These are phyloP conservation scores for Euzophera pinguis DNA, from an alignment of 2,888 invertebrate genomes.

Conservation along the genomic window DNA sequence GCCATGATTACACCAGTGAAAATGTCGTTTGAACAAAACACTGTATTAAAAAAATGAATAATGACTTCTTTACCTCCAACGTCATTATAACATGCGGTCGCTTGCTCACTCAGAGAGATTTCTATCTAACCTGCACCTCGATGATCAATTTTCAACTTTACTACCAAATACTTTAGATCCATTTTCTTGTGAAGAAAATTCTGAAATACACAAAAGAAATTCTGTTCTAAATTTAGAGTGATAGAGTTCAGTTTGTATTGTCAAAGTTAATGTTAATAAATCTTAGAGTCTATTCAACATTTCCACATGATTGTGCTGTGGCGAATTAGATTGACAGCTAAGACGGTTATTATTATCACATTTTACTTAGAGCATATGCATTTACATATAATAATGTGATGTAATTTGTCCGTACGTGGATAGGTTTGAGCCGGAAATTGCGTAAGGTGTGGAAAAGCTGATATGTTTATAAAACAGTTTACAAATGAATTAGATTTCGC, in stretches of 20 bases:
- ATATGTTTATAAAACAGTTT: constrained; percentile 1
- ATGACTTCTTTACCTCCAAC: constrained; percentile 71
- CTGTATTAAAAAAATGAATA: constrained; percentile 79
- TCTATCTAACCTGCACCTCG: constrained; percentile 51
- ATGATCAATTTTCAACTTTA: constrained; percentile 37
- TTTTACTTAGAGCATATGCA: constrained; percentile 61
- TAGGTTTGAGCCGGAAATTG: constrained; percentile 21
- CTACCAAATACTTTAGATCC: constrained; percentile 17
- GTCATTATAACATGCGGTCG: constrained; percentile 71
- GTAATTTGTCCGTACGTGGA: constrained; percentile 50
- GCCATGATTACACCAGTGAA: constrained; percentile 77
- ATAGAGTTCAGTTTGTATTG: constrained; percentile 40
- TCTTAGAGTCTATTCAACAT: constrained; percentile 44
- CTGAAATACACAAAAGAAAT: constrained; percentile 33
- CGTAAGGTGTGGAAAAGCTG: constrained; percentile 10
- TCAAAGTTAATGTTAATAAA: constrained; percentile 26
- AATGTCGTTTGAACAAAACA: constrained; percentile 78
- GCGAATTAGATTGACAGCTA: constrained; percentile 74
- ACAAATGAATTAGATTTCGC: constrained; percentile 5
- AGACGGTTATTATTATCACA: constrained; percentile 77
- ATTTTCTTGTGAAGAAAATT: constrained; percentile 21
- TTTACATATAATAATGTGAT: constrained; percentile 53
- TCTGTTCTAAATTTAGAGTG: constrained; percentile 33
- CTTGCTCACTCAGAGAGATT: constrained; percentile 58
- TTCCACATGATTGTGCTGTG: constrained; percentile 65